A percentile compares a stretch with the other conserved stretches of the same genome.
phyloP scores from a whole-genome alignment of 2,888 invertebrate species.

The Eristalinus aeneus region DNA sequence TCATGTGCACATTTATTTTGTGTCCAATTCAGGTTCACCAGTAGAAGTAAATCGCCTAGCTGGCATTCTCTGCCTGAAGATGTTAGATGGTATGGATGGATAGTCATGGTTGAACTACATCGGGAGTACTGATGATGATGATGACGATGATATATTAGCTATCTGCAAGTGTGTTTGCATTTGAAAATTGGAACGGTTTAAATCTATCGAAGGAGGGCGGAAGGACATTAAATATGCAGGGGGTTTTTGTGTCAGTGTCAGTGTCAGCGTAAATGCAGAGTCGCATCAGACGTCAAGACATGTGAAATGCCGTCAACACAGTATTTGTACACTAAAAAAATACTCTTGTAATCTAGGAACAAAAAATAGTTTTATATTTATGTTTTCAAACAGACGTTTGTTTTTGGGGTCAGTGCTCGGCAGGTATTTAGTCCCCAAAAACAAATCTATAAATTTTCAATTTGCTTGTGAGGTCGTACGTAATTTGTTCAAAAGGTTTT shows the following conservation, averaged over 20 bases:
- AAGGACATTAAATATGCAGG: constrained; percentile 44
- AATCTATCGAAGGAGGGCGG: constrained; percentile 31
- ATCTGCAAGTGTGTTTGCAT: background rate
- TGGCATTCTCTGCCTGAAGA: constrained; percentile 16
- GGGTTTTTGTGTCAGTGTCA: constrained; percentile 37
- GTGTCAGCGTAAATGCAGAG: constrained; percentile 36
- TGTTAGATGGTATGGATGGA: constrained; percentile 34
- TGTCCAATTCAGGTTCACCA: constrained; percentile 53
- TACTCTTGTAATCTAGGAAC: background rate
- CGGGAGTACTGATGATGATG: constrained; percentile 16
- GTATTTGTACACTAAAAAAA: background rate
- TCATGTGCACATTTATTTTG: constrained; percentile 62
- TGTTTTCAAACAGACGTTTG: too few species aligned
- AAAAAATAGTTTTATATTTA: too few species aligned
- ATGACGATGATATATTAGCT: constrained; percentile 36
- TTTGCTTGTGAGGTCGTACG: too few species aligned
- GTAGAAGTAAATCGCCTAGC: constrained; percentile 30
- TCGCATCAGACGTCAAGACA: background rate
- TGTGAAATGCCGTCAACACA: background rate
- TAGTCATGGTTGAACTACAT: constrained; percentile 10
- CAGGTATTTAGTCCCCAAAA: too few species aligned
- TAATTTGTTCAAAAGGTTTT: too few species aligned
- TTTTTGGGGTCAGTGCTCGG: too few species aligned
- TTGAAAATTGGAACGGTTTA: constrained; percentile 36
- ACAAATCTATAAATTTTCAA: too few species aligned